Conservation (phyloP, 1,140 invertebrate species). For the Heliconius melpomene region DNA sequence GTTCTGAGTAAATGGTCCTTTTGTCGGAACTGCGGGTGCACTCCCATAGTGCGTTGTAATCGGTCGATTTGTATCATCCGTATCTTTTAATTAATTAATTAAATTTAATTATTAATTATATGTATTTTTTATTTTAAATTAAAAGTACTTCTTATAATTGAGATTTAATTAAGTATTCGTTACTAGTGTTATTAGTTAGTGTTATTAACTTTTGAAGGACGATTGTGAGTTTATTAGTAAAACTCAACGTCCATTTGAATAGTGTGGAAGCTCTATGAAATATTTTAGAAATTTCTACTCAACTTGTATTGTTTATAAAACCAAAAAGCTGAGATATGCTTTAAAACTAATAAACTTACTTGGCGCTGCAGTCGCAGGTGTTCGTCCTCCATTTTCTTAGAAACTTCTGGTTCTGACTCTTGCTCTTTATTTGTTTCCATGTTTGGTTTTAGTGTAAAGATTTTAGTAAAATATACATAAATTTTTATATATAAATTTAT, state of each 20-base stretch:
- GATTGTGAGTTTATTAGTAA: too few species aligned
- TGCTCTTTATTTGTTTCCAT: slow-evolving; percentile 7
- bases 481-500: not conserved
- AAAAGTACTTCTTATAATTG: too few species aligned
- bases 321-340: not conserved
- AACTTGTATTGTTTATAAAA: too few species aligned
- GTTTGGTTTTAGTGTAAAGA: not conserved
- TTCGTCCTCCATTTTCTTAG: slow-evolving; percentile 70
- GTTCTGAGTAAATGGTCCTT: slow-evolving; percentile 56
- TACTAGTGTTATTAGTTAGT: too few species aligned
- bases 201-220: too few species aligned
- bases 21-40: slow-evolving; percentile 62
- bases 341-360: slow-evolving; percentile 37
- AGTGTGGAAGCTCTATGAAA: too few species aligned
- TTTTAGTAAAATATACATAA: not conserved
- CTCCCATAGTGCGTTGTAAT: slow-evolving; percentile 54
- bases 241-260: too few species aligned
- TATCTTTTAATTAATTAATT: slow-evolving; percentile 35
- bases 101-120: too few species aligned
- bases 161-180: too few species aligned
- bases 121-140: too few species aligned
- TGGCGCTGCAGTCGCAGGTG: slow-evolving; percentile 64
- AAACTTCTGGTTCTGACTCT: slow-evolving; percentile 49
- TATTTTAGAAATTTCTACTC: too few species aligned
- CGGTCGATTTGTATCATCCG: slow-evolving; percentile 64